Evolutionary conservation across 2,888 invertebrate genomes (phyloP).

Genomic region (Metalampra italica): DNA sequence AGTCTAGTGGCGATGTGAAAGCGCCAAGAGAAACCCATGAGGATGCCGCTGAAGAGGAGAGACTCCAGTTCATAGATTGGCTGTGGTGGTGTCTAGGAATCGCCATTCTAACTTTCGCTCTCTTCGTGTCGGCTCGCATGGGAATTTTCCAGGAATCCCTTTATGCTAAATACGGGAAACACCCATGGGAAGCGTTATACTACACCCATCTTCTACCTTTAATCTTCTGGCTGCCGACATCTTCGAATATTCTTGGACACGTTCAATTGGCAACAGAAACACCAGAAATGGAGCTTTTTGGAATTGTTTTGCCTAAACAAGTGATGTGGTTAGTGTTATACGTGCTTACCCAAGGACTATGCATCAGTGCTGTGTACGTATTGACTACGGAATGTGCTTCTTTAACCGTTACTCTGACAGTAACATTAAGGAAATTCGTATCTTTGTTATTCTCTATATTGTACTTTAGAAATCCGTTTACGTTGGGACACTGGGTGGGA

Average conservation of each 20-base stretch:
- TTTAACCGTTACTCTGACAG: constrained; percentile 95
- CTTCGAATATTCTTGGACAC: constrained; percentile 87
- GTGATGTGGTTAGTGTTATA: constrained; percentile 89
- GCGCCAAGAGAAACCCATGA: constrained; percentile 66
- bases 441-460: constrained; percentile 96
- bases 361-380: constrained; percentile 96
- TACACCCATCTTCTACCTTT: constrained; percentile 94
- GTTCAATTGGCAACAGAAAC: constrained; percentile 84
- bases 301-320: constrained; percentile 83
- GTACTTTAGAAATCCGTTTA: constrained; percentile 97
- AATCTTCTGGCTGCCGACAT: constrained; percentile 91
- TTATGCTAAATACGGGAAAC: constrained; percentile 91
- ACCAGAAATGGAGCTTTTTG: constrained; percentile 79
- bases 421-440: constrained; percentile 96
- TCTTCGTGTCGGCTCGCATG: constrained; percentile 96
- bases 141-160: constrained; percentile 96
- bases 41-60: constrained; percentile 60
- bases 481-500: constrained; percentile 93
- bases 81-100: constrained; percentile 86
- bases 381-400: constrained; percentile 96
- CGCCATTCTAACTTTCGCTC: constrained; percentile 88
- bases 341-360: constrained; percentile 92
- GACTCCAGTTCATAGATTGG: constrained; percentile 63
- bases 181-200: constrained; percentile 92
- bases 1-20: constrained; percentile 86